Conservation (phyloP, 2,888 invertebrate species). For the Ichneumon xanthorius region DNA sequence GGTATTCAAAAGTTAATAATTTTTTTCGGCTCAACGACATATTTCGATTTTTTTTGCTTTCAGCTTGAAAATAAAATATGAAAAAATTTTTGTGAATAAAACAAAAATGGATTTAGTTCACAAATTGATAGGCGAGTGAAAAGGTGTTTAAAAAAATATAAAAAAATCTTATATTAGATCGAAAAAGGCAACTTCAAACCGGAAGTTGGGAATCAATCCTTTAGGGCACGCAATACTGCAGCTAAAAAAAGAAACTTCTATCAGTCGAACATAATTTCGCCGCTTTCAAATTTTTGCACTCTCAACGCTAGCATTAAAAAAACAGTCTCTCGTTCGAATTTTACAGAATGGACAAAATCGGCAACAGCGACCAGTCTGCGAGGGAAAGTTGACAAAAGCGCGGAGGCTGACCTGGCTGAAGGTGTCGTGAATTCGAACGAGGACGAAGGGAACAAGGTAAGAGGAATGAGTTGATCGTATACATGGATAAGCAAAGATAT, state of each 20-base stretch:
- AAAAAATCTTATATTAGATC: too few species aligned
- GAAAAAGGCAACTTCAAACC: too few species aligned
- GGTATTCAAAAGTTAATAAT: too few species aligned
- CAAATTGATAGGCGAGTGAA: not conserved
- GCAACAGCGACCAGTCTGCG: not conserved
- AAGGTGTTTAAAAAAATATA: too few species aligned
- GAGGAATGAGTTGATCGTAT: conserved; percentile 20
- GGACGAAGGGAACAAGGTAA: conserved; percentile 10
- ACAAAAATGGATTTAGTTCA: not conserved
- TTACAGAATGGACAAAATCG: not conserved
- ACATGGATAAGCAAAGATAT: conserved; percentile 34
- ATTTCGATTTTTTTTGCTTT: too few species aligned
- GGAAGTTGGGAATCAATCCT: too few species aligned
- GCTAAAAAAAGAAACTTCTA: too few species aligned
- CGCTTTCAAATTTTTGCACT: too few species aligned
- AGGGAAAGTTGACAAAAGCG: conserved; percentile 42
- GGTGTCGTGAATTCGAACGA: conserved; percentile 23
- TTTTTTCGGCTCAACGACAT: too few species aligned
- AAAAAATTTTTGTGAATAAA: not conserved
- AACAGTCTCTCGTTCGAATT: conserved; percentile 15
- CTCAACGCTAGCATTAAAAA: not conserved
- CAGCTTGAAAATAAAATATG: too few species aligned
- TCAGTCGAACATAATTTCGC: too few species aligned
- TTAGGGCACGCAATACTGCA: too few species aligned
- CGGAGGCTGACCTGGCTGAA: conserved; percentile 7